Percentiles rank a stretch among this genome's conserved stretches.
These are phyloP conservation scores for Forbesichthys agassizii DNA, from an alignment of 2,113 vertebrate genomes.

Conservation along the genomic window DNA sequence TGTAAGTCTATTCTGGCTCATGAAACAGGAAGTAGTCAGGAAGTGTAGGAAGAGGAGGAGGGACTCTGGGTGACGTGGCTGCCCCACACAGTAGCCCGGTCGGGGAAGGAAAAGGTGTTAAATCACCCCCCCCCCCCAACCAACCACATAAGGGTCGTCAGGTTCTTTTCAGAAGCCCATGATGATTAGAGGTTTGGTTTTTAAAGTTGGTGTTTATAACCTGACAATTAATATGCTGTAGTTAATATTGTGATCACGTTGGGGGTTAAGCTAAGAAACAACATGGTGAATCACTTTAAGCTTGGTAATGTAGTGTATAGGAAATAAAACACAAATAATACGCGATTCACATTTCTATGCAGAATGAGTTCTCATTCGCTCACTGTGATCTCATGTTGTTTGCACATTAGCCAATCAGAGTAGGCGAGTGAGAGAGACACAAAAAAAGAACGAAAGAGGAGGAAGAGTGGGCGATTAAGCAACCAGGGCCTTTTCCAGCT, in stretches of 20 bases:
- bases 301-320: no score
- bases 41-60: slow-evolving; percentile 38
- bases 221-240: no score
- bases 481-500: slow-evolving; percentile 10
- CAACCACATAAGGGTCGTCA: no score
- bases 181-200: no score
- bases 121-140: neutral
- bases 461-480: neutral
- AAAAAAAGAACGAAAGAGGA: neutral
- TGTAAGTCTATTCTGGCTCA: slow-evolving; percentile 54
- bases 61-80: slow-evolving; percentile 41
- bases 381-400: no score
- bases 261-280: no score
- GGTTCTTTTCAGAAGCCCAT: neutral
- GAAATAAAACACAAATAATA: no score
- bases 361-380: no score
- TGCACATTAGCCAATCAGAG: neutral
- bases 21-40: slow-evolving; percentile 60
- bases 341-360: no score
- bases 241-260: no score
- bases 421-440: slow-evolving; percentile 8
- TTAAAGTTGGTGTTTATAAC: no score
- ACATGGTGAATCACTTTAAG: no score
- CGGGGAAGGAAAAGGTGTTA: neutral
- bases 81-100: slow-evolving; percentile 20